phyloP scores from a whole-genome alignment of 1,140 invertebrate genomes.

The Drosophila chauvacae region DNA sequence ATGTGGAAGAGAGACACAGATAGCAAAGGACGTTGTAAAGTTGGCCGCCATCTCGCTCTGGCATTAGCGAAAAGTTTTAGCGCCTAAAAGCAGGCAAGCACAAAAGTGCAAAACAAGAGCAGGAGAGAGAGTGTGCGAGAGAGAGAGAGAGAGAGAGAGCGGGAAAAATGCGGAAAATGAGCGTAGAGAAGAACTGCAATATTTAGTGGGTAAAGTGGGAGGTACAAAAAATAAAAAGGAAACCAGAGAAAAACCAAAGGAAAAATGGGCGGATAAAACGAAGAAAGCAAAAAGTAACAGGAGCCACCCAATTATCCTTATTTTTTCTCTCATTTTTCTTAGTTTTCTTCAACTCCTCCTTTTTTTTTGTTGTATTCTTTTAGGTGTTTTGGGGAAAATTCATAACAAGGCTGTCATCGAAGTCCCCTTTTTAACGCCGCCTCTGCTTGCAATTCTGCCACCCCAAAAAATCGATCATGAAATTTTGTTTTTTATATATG shows the following conservation, averaged over 20 bases:
- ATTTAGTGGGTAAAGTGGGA: conserved; percentile 1
- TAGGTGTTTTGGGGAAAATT: conserved; percentile 26
- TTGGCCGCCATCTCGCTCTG: conserved; percentile 19
- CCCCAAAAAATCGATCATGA: conserved; percentile 23
- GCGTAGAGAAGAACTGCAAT: neutral
- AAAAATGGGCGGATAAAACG: neutral
- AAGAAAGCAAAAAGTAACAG: neutral
- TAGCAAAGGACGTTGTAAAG: conserved; percentile 43
- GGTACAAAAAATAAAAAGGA: neutral
- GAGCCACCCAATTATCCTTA: conserved; percentile 6
- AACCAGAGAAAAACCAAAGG: neutral
- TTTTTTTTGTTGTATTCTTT: no score
- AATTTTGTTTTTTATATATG: neutral
- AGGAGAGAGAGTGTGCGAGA: neutral
- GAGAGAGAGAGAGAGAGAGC: neutral
- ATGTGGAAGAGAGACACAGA: conserved; percentile 30
- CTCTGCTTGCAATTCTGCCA: conserved; percentile 9
- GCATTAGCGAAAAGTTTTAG: conserved; percentile 28
- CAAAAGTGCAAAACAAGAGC: conserved; percentile 18
- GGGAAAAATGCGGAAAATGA: conserved; percentile 10
- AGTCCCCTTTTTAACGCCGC: neutral
- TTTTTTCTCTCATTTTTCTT: neutral
- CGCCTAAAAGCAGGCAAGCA: conserved; percentile 43
- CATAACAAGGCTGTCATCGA: conserved; percentile 38
- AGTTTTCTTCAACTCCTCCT: neutral